Evolutionary conservation across 2,797 vertebrate species (phyloP), one percentile per base, ranked within the genome.

Genomic region (Eleutherodactylus coqui): DNA sequence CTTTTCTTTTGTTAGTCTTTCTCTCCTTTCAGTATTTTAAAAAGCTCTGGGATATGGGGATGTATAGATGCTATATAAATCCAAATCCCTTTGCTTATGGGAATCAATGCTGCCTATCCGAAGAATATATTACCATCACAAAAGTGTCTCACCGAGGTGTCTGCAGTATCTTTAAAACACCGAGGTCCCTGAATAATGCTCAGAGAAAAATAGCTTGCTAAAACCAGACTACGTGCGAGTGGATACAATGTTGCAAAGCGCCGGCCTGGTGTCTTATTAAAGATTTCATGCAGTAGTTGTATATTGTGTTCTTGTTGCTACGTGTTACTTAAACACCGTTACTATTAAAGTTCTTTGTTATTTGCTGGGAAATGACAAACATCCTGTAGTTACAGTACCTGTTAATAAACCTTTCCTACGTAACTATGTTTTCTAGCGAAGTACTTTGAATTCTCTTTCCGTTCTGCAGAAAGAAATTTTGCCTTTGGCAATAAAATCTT

Each of bases 41-140:
- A 84, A 87, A 79, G 86, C 82, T 80, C 53, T 87, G 82, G 76
- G 82, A 87, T 79, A 84, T 84, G 81, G 86, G 81, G 81, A 87
- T 75, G 76, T 83, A 84, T 87, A 81, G 86, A 87, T 64, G 86
- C 82, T 84, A 80, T 87, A 87, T 87, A 87, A 87, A 87, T 87
- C 82, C 86, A 84, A 87, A 87, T 80, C 86, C 86, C 82, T 80
- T 87, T 84, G 77, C 86, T 87, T 87, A 84, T 87, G 86, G 82
- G 86, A 84, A 87, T 87, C 86, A 87, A 87, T 87, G 86, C 82
- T 87, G 86, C 86, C 86, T 84, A 84, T 87, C 86, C 86, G 79
- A 84, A 84, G 86, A 87, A 87, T 87, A 87, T 87, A 87, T 87
- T 84, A 87, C 86, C 82, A 87, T 87, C 86, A 84, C 86, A 87